A percentile compares a stretch with the other conserved stretches of the same genome.
These are phyloP conservation scores for Acipenser transmontanus DNA, from an alignment of 2,797 vertebrate species.

Conservation along the genomic window DNA sequence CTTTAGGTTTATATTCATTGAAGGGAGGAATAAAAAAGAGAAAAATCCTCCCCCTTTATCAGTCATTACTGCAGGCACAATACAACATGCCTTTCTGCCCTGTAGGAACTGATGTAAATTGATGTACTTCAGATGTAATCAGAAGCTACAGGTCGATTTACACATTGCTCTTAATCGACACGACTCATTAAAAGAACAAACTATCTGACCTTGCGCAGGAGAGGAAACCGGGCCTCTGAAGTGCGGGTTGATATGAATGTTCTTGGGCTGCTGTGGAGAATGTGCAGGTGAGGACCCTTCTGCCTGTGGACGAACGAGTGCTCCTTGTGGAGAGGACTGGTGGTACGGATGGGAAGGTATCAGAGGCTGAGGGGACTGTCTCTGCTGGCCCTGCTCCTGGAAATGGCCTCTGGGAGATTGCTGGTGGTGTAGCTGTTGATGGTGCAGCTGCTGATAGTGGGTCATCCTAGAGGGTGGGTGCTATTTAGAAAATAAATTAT, in stretches of 20 bases:
- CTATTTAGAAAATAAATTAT: too few species aligned
- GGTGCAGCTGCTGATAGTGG: constrained; percentile 40
- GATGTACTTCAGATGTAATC: too few species aligned
- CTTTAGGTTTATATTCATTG: constrained; percentile 12
- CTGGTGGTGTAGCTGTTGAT: constrained; percentile 44
- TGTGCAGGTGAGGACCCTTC: constrained; percentile 69
- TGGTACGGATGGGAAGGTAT: constrained; percentile 78
- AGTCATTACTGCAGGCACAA: constrained; percentile 41
- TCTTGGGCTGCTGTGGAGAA: constrained; percentile 82
- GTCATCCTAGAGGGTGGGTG: constrained; percentile 41
- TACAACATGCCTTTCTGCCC: constrained; percentile 27
- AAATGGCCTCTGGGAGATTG: constrained; percentile 57
- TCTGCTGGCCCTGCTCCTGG: constrained; percentile 58
- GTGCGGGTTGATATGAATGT: constrained; percentile 98
- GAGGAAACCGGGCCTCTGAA: constrained; percentile 87
- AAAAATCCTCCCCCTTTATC: constrained; percentile 13
- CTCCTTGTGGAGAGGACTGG: constrained; percentile 63
- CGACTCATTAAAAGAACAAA: neutral
- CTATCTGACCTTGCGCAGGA: constrained; percentile 76
- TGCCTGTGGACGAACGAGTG: constrained; percentile 70
- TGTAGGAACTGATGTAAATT: constrained; percentile 13
- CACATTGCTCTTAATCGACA: neutral
- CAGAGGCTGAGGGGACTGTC: constrained; percentile 79
- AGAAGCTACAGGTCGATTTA: too few species aligned
- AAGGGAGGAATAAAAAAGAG: constrained; percentile 7